Evolutionary conservation across 2,113 vertebrate species (phyloP), one percentile per base, ranked within the genome.

Genomic region (Tor tambroides): DNA sequence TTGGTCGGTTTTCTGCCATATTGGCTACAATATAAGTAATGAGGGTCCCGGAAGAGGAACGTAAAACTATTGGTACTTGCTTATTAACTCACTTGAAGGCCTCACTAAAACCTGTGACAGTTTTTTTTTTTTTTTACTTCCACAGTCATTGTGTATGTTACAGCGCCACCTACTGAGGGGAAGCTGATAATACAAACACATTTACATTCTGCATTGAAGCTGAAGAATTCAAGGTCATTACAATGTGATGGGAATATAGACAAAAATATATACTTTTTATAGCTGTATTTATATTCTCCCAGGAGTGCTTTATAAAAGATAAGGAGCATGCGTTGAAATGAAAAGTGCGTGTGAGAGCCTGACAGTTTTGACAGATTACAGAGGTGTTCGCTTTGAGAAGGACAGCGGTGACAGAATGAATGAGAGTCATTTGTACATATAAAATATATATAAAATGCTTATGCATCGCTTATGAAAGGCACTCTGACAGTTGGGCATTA

Each of bases 101-200:
- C 61, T 32, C 5, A 21, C 21, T 12, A 41, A 21, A 56, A 21
- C 30, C 5, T 35, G 19, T 1, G 12, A 6, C 11, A 17, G n/a
- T 51, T 51, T 35, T 17, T 38, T n/a, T 19, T 17, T 59, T n/a
- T 5, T 59, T 38, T 9, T 11, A 38, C 21, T 54, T 54, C 28
- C 23, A n/a, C 17, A 51, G 63, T 88, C 30, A 74, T 71, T 61
- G 28, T 35, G 77, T 81, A 38, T 75, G 87, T 72, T 72, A 69
- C 59, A 78, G 79, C 15, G 61, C 79, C 87, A 76, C 84, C 87
- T 85, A 72, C 30, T 71, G 79, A 74, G 19, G 15, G 49, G 19
- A 23, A 38, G 1, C 1, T 30, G 84, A 46, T 83, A 83, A 43
- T 77, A 32, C 72, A 49, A 38, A 23, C 2, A 38, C 11, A 35